These are phyloP conservation scores for Tuta absoluta DNA, from an alignment of 2,888 invertebrate genomes.

Conservation along the genomic window DNA sequence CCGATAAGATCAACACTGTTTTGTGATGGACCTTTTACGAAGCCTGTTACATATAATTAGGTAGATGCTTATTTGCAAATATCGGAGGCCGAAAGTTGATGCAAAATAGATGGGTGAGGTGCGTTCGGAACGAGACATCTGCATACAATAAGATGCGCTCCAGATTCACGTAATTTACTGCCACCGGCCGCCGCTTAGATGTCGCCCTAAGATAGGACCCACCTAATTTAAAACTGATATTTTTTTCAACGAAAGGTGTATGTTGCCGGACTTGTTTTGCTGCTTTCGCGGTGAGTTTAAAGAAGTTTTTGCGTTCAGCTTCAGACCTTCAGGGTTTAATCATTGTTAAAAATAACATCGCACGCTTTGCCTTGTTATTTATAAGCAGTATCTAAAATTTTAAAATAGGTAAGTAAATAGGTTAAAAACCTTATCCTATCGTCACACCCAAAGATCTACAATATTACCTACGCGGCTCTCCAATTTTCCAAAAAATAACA, in stretches of 20 bases:
- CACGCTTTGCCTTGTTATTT: no score
- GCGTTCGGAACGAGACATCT: slow-evolving; percentile 57
- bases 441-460: no score
- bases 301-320: background rate
- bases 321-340: slow-evolving; percentile 10
- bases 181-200: slow-evolving; percentile 63
- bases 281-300: slow-evolving; percentile 18
- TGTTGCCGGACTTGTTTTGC: slow-evolving; percentile 16
- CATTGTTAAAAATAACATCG: background rate
- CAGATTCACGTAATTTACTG: slow-evolving; percentile 75
- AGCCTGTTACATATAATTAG: slow-evolving; percentile 34
- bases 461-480: no score
- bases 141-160: slow-evolving; percentile 75
- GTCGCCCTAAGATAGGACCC: slow-evolving; percentile 69
- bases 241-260: slow-evolving; percentile 28
- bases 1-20: background rate
- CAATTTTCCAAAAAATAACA: no score
- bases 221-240: slow-evolving; percentile 65
- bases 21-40: slow-evolving; percentile 10
- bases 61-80: slow-evolving; percentile 60
- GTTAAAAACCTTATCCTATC: no score
- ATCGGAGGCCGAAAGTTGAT: slow-evolving; percentile 66
- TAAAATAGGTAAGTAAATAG: no score
- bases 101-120: slow-evolving; percentile 64
- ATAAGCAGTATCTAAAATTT: no score